Evolutionary conservation across 2,113 vertebrate species (phyloP), one percentile per base, ranked within the genome.

Genomic region (Gymnocephalus cernua): DNA sequence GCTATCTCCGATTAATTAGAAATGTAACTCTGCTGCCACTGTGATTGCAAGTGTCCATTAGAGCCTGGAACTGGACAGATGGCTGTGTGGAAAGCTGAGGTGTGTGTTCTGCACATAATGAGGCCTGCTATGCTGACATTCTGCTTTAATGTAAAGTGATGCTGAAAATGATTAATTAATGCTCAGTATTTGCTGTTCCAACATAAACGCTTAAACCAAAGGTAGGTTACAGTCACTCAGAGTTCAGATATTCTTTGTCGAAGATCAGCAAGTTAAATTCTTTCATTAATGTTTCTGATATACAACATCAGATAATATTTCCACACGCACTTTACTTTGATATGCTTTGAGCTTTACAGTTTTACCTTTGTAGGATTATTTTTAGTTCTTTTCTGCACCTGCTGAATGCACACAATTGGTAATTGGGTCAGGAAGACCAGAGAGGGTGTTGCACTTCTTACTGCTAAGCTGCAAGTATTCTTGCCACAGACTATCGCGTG

Each of bases 401-500:
- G 91, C 90, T 89, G 83, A 88, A 91, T 69, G 82, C 53, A 92
- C 89, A 89, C 54, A 74, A 90, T 88, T 85, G 80, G 73, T 86
- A 94, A 95, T 51, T 94, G 90, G 94, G 94, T 93, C 94, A 94
- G 38, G 38, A 41, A 88, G 86, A 93, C 84, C 87, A 83, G 77
- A 70, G 89, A 72, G 80, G 90, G 82, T 88, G 83, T 89, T 86
- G 83, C 81, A 86, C 88, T 82, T 88, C 87, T 88, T 91, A 81
- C 85, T 80, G 84, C 87, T 93, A 93, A 93, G 84, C 91, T 84
- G 82, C 85, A 81, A 91, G 91, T 94, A 92, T 93, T 95, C 75
- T 80, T 91, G 79, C 83, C 72, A 77, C 84, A 85, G 86, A 90
- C 88, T 74, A 84, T 88, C 50, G 70, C 73, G 23, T 80, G 86